Evolutionary conservation across 2,113 vertebrate genomes (phyloP), one percentile per base, ranked within the genome.

Genomic region (Macquaria ambigua): DNA sequence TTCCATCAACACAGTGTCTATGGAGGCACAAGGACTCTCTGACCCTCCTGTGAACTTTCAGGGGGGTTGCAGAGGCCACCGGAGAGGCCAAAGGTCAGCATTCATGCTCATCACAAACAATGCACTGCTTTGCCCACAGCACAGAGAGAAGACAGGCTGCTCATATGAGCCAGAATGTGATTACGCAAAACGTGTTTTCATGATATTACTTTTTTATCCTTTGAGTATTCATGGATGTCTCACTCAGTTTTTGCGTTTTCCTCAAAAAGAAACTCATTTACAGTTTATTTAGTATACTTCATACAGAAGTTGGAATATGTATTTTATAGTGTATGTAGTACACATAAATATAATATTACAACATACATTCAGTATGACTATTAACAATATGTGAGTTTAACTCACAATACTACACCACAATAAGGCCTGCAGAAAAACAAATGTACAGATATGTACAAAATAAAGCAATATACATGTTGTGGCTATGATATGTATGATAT

Each of bases 21-120:
- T 92, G 91, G 83, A 93, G 87, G 85, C 82, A 41, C 91, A 94
- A 95, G 96, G 96, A 95, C 95, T 95, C 94, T 59, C 21, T 97
- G 98, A 98, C 98, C 98, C 96, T 95, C 94, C 92, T 76, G 56
- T 97, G 98, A 99, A 98, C 98, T 95, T 97, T 96, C 90, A 79
- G 89, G 91, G 95, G 96, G 96, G 96, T 96, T 90, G 82, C 93
- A 97, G 96, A 96, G 96, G 97, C 96, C 97, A 96, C 94, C 80
- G 77, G 85, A 93, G 93, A 95, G 96, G 96, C 91, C 97, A 97
- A 94, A 98, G 98, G 97, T 97, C 97, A 96, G 93, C 92, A 81
- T 96, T 96, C 96, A 96, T 96, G 96, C 96, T 95, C 96, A 93
- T 96, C 95, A 94, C 96, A 97, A 96, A 97, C 96, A 97, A 97